Evolutionary conservation across 1,140 invertebrate genomes (phyloP).

Genomic region (Rhagoletis zephyria): DNA sequence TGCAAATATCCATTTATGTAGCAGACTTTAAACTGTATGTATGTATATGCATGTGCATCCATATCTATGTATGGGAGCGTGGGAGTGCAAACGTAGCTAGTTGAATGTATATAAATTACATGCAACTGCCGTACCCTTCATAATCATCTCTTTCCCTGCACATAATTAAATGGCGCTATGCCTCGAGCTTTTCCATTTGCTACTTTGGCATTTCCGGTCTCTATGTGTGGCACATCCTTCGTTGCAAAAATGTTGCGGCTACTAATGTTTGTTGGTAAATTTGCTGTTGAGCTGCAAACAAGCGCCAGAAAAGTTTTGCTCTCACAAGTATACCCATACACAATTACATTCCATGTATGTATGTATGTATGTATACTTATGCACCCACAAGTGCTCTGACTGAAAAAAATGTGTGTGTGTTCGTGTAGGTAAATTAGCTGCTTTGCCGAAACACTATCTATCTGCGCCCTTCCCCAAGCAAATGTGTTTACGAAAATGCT

Average conservation of each 20-base stretch:
- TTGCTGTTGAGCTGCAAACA: neutral
- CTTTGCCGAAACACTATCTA: neutral
- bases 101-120: neutral
- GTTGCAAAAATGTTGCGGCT: neutral
- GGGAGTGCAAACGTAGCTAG: neutral
- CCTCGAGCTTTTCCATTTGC: neutral
- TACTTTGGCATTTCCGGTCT: neutral
- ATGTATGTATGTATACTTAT: neutral
- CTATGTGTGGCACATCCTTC: neutral
- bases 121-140: neutral
- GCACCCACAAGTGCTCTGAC: neutral
- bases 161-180: conserved; percentile 15
- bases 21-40: neutral
- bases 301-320: neutral
- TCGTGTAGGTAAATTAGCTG: conserved; percentile 36
- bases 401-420: neutral
- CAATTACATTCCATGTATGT: no score
- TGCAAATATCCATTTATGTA: neutral
- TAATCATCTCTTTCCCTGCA: neutral
- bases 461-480: neutral
- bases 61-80: neutral
- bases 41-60: neutral
- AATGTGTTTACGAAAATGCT: conserved; percentile 21
- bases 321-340: no score
- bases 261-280: conserved; percentile 20